Conservation (phyloP, 2,888 invertebrate genomes). For the Amphipyra berbera region DNA sequence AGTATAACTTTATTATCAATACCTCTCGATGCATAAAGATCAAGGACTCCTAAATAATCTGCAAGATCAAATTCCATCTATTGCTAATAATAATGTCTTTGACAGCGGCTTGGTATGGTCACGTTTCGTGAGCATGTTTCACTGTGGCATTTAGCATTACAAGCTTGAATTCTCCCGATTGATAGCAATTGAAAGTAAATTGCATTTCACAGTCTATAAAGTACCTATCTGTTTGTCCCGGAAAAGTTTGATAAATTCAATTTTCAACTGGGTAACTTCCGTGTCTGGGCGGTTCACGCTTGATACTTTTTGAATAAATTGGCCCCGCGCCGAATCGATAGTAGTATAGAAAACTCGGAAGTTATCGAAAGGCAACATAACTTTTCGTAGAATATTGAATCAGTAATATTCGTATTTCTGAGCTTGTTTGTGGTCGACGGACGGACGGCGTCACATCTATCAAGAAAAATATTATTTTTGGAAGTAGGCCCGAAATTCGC, state of each 20-base stretch:
- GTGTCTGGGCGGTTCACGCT: slow-evolving; percentile 83
- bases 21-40: background rate
- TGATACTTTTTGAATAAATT: slow-evolving; percentile 88
- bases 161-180: slow-evolving; percentile 74
- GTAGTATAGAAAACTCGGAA: slow-evolving; percentile 74
- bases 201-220: slow-evolving; percentile 87
- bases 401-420: slow-evolving; percentile 69
- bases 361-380: slow-evolving; percentile 67
- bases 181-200: slow-evolving; percentile 84
- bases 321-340: slow-evolving; percentile 79
- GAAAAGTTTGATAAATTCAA: slow-evolving; percentile 88
- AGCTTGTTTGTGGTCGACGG: slow-evolving; percentile 65
- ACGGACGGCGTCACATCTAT: slow-evolving; percentile 56
- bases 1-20: too few relatives aligned
- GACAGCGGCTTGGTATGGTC: slow-evolving; percentile 4
- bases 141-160: slow-evolving; percentile 67
- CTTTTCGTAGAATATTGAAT: slow-evolving; percentile 71
- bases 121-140: slow-evolving; percentile 37
- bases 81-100: slow-evolving; percentile 1
- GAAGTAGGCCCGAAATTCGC: slow-evolving; percentile 54
- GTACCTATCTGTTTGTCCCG: slow-evolving; percentile 83
- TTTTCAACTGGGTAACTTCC: slow-evolving; percentile 85
- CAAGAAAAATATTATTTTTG: slow-evolving; percentile 63
- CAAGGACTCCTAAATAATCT: background rate
- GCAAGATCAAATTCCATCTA: slow-evolving; percentile 10